A percentile compares a stretch with the other conserved stretches of the same genome.
Conservation (phyloP, 2,113 vertebrate species). For the Cochlearius cochlearius region DNA sequence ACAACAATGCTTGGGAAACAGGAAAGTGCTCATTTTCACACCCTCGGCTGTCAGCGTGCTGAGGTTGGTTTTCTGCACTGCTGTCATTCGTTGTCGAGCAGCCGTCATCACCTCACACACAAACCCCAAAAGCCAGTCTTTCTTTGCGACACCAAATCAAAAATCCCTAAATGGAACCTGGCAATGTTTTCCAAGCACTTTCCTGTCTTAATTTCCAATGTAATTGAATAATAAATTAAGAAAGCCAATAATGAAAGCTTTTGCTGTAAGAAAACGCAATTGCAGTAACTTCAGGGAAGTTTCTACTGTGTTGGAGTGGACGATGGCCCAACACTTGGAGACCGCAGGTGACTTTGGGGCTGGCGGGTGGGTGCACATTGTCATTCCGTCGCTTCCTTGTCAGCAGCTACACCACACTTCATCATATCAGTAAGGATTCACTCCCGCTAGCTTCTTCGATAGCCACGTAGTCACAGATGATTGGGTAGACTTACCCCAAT, state of each 20-base stretch:
- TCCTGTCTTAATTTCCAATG: background rate
- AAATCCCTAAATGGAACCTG: background rate
- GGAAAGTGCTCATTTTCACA: background rate
- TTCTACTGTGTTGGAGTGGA: no score
- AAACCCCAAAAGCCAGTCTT: background rate
- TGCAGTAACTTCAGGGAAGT: no score
- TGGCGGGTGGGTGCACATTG: background rate
- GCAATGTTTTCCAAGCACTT: background rate
- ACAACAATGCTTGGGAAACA: background rate
- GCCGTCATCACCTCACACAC: fast-evolving
- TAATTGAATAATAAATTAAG: background rate
- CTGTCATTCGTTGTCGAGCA: background rate
- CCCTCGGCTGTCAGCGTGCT: fast-evolving
- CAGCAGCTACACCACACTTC: fast-evolving
- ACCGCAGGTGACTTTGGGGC: no score
- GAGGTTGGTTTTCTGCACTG: background rate
- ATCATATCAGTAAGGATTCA: background rate
- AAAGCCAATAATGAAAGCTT: background rate
- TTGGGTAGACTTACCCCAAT: fast-evolving
- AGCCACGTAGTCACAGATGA: fast-evolving
- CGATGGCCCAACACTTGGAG: background rate
- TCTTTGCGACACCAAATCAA: background rate
- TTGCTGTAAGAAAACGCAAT: background rate
- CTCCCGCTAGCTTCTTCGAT: background rate
- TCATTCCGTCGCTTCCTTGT: background rate